Percentiles rank a stretch among this genome's conserved stretches.
Evolutionary conservation across 2,797 vertebrate species (phyloP).

Genomic region (Neosalanx taihuensis): DNA sequence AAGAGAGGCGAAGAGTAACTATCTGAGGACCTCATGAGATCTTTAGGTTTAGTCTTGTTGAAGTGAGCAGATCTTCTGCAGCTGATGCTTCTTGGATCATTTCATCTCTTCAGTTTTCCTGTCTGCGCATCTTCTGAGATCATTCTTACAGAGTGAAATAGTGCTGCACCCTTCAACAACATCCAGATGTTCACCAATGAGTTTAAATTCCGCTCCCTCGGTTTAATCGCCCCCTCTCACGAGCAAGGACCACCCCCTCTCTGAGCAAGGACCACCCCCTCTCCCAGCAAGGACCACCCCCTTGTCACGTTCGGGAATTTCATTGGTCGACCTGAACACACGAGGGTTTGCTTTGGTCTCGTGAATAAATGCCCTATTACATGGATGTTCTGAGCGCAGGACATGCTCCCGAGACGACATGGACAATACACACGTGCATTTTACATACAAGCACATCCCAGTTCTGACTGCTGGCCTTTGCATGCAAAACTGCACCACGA

Average conservation of each 20-base stretch:
- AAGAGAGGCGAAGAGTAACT: conserved; percentile 39
- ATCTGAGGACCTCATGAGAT: conserved; percentile 8
- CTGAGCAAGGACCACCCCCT: conserved; percentile 76
- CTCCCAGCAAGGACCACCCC: conserved; percentile 47
- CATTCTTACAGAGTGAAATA: conserved; percentile 23
- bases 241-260: no score
- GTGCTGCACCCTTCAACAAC: conserved; percentile 38
- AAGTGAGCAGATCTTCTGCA: conserved; percentile 36
- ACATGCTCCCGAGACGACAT: conserved; percentile 18
- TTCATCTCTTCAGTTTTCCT: conserved; percentile 13
- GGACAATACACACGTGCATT: conserved; percentile 34
- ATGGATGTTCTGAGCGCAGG: conserved; percentile 28
- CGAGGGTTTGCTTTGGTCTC: conserved; percentile 23
- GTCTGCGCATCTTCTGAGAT: conserved; percentile 35
- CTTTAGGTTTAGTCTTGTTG: conserved; percentile 16
- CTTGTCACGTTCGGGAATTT: conserved; percentile 22
- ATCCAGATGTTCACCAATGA: conserved; percentile 58
- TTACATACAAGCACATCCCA: neutral
- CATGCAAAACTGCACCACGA: neutral
- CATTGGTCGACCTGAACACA: conserved; percentile 59
- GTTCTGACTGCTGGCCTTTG: neutral
- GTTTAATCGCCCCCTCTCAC: conserved; percentile 76
- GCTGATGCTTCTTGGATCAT: conserved; percentile 4
- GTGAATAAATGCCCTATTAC: conserved; percentile 52
- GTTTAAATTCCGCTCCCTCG: conserved; percentile 88